Conservation (phyloP, 2,888 invertebrate species). For the Pheosia tremula region DNA sequence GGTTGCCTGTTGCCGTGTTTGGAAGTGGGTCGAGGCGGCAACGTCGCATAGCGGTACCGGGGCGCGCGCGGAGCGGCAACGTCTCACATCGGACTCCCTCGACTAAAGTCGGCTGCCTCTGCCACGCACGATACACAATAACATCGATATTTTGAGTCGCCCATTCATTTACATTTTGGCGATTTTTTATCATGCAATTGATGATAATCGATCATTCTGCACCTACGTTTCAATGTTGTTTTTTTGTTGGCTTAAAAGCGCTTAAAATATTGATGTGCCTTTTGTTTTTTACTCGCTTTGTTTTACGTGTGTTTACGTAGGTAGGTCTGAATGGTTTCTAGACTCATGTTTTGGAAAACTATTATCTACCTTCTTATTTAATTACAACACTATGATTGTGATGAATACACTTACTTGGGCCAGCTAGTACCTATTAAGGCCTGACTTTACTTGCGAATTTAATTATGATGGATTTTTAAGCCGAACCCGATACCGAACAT, state of each 20-base stretch:
- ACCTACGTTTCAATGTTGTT: slow-evolving; percentile 5
- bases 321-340: background rate
- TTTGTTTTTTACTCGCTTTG: too few relatives aligned
- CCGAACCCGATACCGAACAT: too few relatives aligned
- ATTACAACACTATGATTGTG: too few relatives aligned
- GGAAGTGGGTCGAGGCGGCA: slow-evolving; percentile 69
- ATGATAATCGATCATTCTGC: slow-evolving; percentile 10
- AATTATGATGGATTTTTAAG: too few relatives aligned
- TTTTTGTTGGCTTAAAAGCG: background rate
- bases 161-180: slow-evolving; percentile 17
- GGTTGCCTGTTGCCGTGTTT: slow-evolving; percentile 56
- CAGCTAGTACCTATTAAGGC: too few relatives aligned
- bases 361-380: too few relatives aligned
- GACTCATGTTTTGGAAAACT: too few relatives aligned
- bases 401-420: too few relatives aligned
- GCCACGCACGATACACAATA: background rate
- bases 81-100: slow-evolving; percentile 24
- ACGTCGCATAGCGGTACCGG: slow-evolving; percentile 70
- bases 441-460: too few relatives aligned
- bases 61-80: slow-evolving; percentile 50
- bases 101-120: background rate
- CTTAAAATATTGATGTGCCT: too few relatives aligned
- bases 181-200: background rate
- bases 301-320: background rate
- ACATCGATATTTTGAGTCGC: background rate